phyloP scores from a whole-genome alignment of 2,797 vertebrate genomes.

The Chiloscyllium punctatum region DNA sequence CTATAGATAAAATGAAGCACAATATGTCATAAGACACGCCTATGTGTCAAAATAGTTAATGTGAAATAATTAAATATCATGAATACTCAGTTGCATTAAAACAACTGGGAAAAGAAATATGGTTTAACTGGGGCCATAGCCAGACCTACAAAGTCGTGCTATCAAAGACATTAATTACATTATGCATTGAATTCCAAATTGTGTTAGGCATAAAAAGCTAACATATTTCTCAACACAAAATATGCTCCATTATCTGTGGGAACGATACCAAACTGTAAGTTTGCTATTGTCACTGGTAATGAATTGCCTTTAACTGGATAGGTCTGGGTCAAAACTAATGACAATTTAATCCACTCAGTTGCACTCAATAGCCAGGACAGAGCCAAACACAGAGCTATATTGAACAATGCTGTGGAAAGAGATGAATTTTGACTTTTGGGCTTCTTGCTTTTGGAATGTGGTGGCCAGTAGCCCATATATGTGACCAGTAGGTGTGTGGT shows the following conservation, averaged over 20 bases:
- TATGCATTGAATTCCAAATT: background rate
- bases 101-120: background rate
- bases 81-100: background rate
- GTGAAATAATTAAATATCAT: background rate
- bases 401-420: background rate
- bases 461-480: background rate
- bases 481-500: too few species aligned
- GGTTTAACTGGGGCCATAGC: background rate
- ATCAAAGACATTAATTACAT: conserved; percentile 15
- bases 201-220: conserved; percentile 6
- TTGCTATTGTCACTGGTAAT: conserved; percentile 1
- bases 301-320: background rate
- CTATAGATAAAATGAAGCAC: background rate
- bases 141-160: conserved; percentile 13
- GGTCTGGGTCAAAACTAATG: background rate
- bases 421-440: background rate
- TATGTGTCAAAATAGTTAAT: background rate
- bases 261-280: conserved; percentile 31
- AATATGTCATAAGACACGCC: background rate
- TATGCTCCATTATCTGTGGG: conserved; percentile 8
- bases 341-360: background rate
- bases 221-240: conserved; percentile 17
- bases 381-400: background rate
- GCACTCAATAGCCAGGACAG: background rate
- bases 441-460: background rate